A percentile compares a stretch with the other conserved stretches of the same genome.
Conservation (phyloP, 23 tunicate genomes). For the Botrylloides violaceus region DNA sequence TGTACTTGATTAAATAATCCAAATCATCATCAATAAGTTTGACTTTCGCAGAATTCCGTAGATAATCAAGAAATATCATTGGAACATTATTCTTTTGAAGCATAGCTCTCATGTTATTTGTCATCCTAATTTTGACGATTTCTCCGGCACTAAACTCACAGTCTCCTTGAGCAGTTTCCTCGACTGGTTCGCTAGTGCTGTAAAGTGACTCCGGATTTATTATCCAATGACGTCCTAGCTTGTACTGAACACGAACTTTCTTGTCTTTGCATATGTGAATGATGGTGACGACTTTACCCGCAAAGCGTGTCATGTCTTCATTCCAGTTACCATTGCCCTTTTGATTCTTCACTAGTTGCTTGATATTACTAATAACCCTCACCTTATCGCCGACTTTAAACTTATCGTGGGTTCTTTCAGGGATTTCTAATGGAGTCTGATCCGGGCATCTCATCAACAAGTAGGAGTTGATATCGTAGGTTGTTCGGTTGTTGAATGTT, state of each 20-base stretch:
- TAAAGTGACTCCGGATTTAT: constrained; percentile 14
- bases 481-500: constrained; percentile 13
- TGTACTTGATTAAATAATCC: constrained; percentile 1
- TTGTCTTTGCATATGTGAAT: constrained; percentile 7
- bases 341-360: constrained; percentile 8
- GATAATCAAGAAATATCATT: constrained; percentile 1
- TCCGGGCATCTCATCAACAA: constrained; percentile 4
- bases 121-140: constrained; percentile 17
- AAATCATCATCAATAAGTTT: background rate
- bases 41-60: constrained; percentile 7
- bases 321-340: constrained; percentile 3
- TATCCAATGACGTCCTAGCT: background rate
- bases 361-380: background rate
- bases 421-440: background rate
- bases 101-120: constrained; percentile 12
- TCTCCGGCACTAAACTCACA: background rate
- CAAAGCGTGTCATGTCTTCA: background rate
- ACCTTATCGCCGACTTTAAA: constrained; percentile 15
- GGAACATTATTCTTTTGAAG: background rate
- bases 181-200: background rate
- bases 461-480: constrained; percentile 2
- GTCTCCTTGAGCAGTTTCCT: constrained; percentile 4
- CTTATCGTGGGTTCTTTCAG: background rate
- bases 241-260: background rate
- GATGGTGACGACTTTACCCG: constrained; percentile 13